Conservation (phyloP, 2,888 invertebrate genomes). For the Drosophila koepferae region DNA sequence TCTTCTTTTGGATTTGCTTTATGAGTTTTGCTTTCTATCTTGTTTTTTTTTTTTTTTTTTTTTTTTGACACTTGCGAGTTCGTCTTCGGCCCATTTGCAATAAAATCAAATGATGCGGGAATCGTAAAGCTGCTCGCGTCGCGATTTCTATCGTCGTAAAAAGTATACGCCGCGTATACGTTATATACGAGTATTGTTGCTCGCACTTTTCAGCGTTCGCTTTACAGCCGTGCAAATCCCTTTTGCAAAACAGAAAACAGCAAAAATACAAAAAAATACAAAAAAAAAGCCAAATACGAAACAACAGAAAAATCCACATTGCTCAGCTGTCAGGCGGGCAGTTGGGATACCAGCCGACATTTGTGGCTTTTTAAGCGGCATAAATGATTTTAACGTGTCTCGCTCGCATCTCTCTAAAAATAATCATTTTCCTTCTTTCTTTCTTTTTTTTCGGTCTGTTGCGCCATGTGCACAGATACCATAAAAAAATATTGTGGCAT, state of each 20-base stretch:
- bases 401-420: slow-evolving; percentile 38
- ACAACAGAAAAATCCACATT: slow-evolving; percentile 26
- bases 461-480: slow-evolving; percentile 62
- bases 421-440: slow-evolving; percentile 36
- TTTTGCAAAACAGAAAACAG: slow-evolving; percentile 14
- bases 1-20: slow-evolving; percentile 8
- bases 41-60: slow-evolving; percentile 8
- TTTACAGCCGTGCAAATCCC: slow-evolving; percentile 71
- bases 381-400: slow-evolving; percentile 68
- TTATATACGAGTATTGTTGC: slow-evolving; percentile 55
- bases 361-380: slow-evolving; percentile 78
- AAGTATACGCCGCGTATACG: slow-evolving; percentile 63
- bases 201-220: slow-evolving; percentile 50
- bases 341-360: slow-evolving; percentile 42
- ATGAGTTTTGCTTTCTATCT: slow-evolving; percentile 13
- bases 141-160: slow-evolving; percentile 72
- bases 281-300: not conserved
- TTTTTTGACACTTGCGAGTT: slow-evolving; percentile 57
- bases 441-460: slow-evolving; percentile 26
- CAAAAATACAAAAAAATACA: not conserved
- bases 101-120: slow-evolving; percentile 78
- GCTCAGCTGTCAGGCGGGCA: slow-evolving; percentile 35
- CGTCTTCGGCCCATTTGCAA: slow-evolving; percentile 59
- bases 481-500: slow-evolving; percentile 36
- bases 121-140: slow-evolving; percentile 69